Evolutionary conservation across 2,797 vertebrate species (phyloP).

Genomic region (Emydoidea blandingii): DNA sequence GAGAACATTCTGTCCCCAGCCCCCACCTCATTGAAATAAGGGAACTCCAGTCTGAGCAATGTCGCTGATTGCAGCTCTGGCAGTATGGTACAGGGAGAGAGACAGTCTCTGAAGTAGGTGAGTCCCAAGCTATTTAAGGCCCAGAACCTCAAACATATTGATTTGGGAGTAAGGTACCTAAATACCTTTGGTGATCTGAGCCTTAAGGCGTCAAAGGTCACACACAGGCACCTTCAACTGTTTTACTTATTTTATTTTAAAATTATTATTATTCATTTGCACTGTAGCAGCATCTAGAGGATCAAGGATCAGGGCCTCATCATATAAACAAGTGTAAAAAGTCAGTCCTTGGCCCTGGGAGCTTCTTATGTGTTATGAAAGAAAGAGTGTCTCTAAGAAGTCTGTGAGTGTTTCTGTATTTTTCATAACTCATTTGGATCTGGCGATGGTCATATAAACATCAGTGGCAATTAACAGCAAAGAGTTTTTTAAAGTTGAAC

Average conservation of each 20-base stretch:
- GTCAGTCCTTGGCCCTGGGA: background rate
- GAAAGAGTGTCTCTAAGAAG: background rate
- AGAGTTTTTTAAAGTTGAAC: background rate
- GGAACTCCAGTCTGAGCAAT: background rate
- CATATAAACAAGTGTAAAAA: background rate
- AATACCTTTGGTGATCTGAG: background rate
- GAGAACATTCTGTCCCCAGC: background rate
- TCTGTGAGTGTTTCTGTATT: background rate
- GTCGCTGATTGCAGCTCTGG: background rate
- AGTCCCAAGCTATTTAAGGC: background rate
- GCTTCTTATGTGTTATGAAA: background rate
- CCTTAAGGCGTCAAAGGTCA: background rate
- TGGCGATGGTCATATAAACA: background rate
- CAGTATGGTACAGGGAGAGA: background rate
- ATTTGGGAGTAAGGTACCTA: background rate
- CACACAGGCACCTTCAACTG: no score
- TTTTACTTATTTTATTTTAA: background rate
- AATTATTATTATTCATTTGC: accelerated
- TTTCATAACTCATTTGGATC: background rate
- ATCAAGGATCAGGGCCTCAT: background rate
- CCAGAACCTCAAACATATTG: background rate
- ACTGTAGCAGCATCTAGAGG: background rate
- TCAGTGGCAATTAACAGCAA: background rate
- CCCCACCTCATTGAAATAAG: background rate
- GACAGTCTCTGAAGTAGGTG: background rate